A percentile compares a stretch with the other conserved stretches of the same genome.
phyloP scores from a whole-genome alignment of 2,113 vertebrate species.

The Phocoena sinus region DNA sequence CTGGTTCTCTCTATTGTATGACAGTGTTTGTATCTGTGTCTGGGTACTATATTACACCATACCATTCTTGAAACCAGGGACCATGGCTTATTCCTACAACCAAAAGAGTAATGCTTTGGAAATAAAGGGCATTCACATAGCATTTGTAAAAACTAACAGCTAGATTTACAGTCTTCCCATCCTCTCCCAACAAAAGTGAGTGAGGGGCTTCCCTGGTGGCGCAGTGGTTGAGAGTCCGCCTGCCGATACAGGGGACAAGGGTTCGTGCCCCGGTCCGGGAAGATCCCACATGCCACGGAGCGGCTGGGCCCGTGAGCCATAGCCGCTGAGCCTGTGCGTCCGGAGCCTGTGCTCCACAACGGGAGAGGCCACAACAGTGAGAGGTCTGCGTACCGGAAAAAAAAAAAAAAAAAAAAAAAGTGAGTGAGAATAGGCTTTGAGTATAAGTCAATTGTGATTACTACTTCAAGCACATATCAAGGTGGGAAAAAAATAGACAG shows the following conservation, averaged over 20 bases:
- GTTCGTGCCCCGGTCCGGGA: no score
- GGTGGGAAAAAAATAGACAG: not conserved
- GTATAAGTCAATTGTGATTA: not conserved
- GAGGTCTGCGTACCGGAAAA: no score
- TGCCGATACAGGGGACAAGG: no score
- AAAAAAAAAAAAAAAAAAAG: not conserved
- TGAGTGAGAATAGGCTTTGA: not conserved
- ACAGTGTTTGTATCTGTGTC: not conserved
- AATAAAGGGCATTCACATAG: not conserved
- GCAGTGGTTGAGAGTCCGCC: no score
- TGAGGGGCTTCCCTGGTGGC: not conserved
- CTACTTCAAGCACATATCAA: not conserved
- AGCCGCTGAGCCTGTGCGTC: no score
- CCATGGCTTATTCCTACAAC: not conserved
- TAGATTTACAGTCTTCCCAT: not conserved
- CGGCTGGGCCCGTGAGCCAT: no score
- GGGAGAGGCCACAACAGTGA: no score
- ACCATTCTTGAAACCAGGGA: constrained; percentile 29
- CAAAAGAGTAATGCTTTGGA: not conserved
- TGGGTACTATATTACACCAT: not conserved
- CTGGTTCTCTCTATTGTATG: not conserved
- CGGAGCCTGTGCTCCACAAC: no score
- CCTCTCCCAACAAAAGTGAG: not conserved
- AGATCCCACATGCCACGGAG: no score
- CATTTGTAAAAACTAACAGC: not conserved